Base-by-base conservation (phyloP, 2,888 invertebrate species). In the Troides oblongomaculatus region DNA sequence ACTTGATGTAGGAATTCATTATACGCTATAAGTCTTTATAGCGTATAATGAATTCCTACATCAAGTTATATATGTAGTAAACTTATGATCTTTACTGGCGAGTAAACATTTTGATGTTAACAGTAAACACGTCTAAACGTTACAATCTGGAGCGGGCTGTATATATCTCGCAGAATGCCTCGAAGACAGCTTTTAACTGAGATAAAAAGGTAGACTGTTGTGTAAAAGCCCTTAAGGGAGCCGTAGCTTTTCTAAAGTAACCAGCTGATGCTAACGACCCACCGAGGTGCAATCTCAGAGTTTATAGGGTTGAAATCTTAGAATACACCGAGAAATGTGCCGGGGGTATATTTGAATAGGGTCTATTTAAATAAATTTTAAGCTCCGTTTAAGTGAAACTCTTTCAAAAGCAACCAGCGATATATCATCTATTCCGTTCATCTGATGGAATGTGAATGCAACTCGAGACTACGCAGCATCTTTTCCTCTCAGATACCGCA, bases 191-290 rank as follows among this genome's bases (percentile, higher is more conserved):
- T 72, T 75, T 77, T 76, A 79, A 74, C 71, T 68, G 74, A 74
- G 75, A 76, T 78, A 78, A 76, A 79, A 74, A 75, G 75, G 77
- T 74, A 76, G 72, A 76, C 59, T 69, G 75, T 73, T 71, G 72
- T 73, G 71, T 78, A 78, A 81, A 76, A 76, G 75, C 74, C 76
- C 80, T 75, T 73, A 64, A 63, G 80, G 78, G 79, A 74, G 66
- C 75, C 66, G 74, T 81, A 77, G 75, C 75, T 80, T 78, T 78
- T 73, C 62, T 62, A 69, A 71, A 74, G 72, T 72, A 73, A 73
- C 72, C 72, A 74, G 73, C 72, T 76, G 77, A 78, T 77, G 76
- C 71, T 77, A 79, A 79, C 75, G 73, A 71, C 74, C 66, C 79
- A 68, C 78, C n/a, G 62, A 75, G 77, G 79, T 72, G 71, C 77